Evolutionary conservation across 1,140 invertebrate species (phyloP).

Genomic region (Streblospio benedicti): DNA sequence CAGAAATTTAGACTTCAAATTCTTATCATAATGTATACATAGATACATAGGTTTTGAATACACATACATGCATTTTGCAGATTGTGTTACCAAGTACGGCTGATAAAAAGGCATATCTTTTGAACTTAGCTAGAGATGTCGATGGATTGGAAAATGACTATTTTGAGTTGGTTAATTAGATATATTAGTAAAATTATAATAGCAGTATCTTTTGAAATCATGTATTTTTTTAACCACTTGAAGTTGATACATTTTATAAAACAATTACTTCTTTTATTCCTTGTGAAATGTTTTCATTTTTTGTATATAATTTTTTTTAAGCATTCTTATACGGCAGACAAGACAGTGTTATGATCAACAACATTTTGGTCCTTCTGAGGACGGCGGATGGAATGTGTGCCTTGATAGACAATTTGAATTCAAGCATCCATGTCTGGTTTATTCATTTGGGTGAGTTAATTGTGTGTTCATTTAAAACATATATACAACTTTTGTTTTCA

Average conservation of each 20-base stretch:
- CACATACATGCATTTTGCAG: too few species aligned
- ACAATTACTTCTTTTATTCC: background rate
- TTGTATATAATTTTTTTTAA: background rate
- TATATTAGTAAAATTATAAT: background rate
- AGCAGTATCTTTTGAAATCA: background rate
- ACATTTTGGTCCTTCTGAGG: conserved; percentile 12
- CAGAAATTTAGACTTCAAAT: too few species aligned
- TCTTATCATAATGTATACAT: too few species aligned
- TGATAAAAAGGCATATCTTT: conserved; percentile 7
- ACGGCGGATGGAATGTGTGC: conserved; percentile 21
- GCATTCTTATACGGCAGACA: conserved; percentile 4
- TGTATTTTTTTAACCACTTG: background rate
- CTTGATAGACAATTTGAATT: conserved; percentile 13
- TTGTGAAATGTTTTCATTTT: background rate
- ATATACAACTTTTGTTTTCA: too few species aligned
- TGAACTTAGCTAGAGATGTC: conserved; percentile 4
- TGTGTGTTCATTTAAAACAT: too few species aligned
- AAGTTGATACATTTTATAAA: background rate
- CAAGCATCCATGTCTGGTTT: conserved; percentile 14
- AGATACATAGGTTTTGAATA: too few species aligned
- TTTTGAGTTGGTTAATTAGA: conserved; percentile 2
- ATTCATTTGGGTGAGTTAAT: conserved; percentile 19
- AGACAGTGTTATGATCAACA: conserved; percentile 6
- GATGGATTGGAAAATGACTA: conserved; percentile 12
- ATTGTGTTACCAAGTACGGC: conserved; percentile 8